phyloP scores from a whole-genome alignment of 2,797 vertebrate genomes.

The Xenopus petersii region DNA sequence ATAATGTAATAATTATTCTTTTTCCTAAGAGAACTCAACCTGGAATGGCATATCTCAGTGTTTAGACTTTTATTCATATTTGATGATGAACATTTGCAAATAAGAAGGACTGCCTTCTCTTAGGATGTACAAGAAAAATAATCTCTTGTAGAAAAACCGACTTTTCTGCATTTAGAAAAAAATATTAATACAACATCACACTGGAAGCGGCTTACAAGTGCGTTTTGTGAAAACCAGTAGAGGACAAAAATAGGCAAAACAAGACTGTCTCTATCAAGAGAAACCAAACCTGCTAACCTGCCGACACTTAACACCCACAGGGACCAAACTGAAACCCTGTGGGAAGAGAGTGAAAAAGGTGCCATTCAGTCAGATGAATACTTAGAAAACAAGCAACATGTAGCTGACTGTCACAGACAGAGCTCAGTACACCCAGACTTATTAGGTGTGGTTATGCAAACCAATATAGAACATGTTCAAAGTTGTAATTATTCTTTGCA shows the following conservation, averaged over 20 bases:
- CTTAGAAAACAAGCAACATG: background rate
- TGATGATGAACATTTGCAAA: no score
- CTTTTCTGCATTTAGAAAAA: no score
- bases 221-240: background rate
- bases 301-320: conserved; percentile 37
- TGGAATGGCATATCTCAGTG: no score
- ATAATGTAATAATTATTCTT: no score
- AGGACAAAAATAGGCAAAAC: conserved; percentile 19
- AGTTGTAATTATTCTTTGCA: no score
- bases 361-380: conserved; percentile 39
- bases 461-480: no score
- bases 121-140: no score
- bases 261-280: conserved; percentile 33
- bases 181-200: conserved; percentile 1
- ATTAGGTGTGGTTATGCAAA: no score
- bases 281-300: conserved; percentile 49
- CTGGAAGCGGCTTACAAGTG: background rate
- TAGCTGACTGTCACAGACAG: background rate
- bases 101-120: no score
- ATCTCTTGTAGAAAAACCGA: no score
- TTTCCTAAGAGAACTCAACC: no score
- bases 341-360: background rate
- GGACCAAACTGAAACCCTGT: conserved; percentile 37
- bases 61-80: no score
- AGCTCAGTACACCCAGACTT: background rate